phyloP scores from a whole-genome alignment of 2,113 vertebrate genomes.

The Garra rufa region DNA sequence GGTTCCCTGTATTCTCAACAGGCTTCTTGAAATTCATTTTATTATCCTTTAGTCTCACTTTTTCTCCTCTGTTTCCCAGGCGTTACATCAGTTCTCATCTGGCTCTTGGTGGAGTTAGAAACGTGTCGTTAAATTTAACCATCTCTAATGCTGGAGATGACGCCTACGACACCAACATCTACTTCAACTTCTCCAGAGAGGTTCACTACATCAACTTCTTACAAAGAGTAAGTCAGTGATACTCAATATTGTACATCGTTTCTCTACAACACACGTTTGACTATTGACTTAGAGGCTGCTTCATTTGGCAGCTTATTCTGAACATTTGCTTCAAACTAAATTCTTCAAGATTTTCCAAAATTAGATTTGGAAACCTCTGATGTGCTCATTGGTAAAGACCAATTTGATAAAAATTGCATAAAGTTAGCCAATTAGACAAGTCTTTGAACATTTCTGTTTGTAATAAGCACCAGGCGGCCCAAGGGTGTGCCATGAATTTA shows the following conservation, averaged over 20 bases:
- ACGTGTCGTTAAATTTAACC: conserved; percentile 92
- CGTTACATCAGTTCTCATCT: conserved; percentile 82
- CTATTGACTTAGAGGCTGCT: background rate
- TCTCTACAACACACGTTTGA: background rate
- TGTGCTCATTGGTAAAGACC: background rate
- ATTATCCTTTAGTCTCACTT: background rate
- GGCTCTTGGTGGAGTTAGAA: conserved; percentile 92
- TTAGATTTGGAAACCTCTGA: too few species aligned
- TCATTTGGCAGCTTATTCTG: background rate
- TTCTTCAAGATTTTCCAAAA: background rate
- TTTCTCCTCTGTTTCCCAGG: conserved; percentile 53
- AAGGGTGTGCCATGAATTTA: background rate
- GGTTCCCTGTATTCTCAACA: background rate
- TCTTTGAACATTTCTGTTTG: background rate
- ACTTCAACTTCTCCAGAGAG: conserved; percentile 93
- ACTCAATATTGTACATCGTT: background rate
- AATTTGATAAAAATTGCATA: background rate
- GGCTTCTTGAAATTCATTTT: background rate
- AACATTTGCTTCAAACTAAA: background rate
- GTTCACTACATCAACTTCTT: conserved; percentile 99
- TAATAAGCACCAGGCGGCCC: background rate
- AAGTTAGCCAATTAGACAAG: background rate
- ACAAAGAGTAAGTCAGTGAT: conserved; percentile 87
- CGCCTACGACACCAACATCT: conserved; percentile 94
- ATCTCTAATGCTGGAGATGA: conserved; percentile 93